Evolutionary conservation across 2,888 invertebrate species (phyloP).

Genomic region (Ophraella communa): DNA sequence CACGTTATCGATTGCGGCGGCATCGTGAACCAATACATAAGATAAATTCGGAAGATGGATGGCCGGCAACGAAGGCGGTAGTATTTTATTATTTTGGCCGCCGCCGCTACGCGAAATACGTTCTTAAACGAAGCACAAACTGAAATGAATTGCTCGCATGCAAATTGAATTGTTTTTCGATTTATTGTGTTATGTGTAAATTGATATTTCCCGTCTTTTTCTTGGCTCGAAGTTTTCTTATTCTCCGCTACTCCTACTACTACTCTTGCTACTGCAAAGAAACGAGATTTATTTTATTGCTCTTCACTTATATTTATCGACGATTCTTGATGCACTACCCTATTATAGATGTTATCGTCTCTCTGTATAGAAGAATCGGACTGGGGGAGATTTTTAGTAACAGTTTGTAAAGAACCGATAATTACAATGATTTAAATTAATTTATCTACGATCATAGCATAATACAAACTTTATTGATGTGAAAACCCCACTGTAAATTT

Average conservation of each 20-base stretch:
- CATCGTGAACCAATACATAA: conserved; percentile 52
- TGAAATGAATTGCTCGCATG: conserved; percentile 50
- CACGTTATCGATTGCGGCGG: conserved; percentile 32
- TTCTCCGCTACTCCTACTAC: not conserved
- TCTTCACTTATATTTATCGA: conserved; percentile 34
- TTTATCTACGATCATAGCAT: too few relatives aligned
- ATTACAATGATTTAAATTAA: too few relatives aligned
- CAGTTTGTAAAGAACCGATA: too few relatives aligned
- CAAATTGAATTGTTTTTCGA: conserved; percentile 53
- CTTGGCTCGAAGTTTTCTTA: conserved; percentile 13
- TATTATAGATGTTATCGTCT: conserved; percentile 15
- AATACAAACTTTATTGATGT: too few relatives aligned
- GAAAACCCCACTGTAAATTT: too few relatives aligned
- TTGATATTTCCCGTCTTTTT: conserved; percentile 36
- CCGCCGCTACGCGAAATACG: conserved; percentile 39
- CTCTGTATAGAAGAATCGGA: too few relatives aligned
- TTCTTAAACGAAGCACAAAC: conserved; percentile 48
- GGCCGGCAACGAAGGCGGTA: conserved; percentile 37
- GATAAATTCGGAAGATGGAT: conserved; percentile 51
- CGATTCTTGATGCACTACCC: conserved; percentile 28
- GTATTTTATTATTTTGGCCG: conserved; percentile 52
- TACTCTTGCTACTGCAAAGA: conserved; percentile 3
- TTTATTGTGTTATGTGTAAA: conserved; percentile 50
- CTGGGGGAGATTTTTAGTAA: too few relatives aligned
- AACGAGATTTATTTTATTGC: conserved; percentile 37